Percentiles rank a stretch among this genome's conserved stretches.
Evolutionary conservation across 2,113 vertebrate species (phyloP).

Genomic region (Callaeas wilsoni): DNA sequence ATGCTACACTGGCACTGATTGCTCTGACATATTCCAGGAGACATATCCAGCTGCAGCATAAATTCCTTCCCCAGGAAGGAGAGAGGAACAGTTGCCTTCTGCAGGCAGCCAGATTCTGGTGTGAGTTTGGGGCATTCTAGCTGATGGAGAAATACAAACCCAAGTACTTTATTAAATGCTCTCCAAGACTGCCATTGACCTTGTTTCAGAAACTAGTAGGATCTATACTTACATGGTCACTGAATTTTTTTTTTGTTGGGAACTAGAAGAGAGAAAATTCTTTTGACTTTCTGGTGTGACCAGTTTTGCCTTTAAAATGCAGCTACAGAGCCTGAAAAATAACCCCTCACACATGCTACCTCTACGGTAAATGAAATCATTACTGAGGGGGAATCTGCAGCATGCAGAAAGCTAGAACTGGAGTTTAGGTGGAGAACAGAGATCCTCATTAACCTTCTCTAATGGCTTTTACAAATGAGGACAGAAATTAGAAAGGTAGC

Average conservation of each 20-base stretch:
- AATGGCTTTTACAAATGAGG: not conserved
- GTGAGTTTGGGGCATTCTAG: not conserved
- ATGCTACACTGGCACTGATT: not conserved
- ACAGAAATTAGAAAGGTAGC: not conserved
- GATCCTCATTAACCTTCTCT: not conserved
- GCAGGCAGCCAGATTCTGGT: not conserved
- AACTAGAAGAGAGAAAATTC: not conserved
- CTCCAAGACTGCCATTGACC: not conserved
- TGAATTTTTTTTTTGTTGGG: not conserved
- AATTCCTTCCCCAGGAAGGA: not conserved
- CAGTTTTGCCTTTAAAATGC: not conserved
- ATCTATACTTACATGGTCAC: not conserved
- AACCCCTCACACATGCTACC: accelerated
- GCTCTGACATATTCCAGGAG: not conserved
- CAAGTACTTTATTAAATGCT: not conserved
- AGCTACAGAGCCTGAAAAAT: not conserved
- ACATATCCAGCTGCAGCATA: not conserved
- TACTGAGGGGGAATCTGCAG: not conserved
- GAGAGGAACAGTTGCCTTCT: not conserved
- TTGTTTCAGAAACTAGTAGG: not conserved
- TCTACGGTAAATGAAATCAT: not conserved
- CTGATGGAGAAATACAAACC: not conserved
- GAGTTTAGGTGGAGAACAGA: not conserved
- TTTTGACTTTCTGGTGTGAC: not conserved
- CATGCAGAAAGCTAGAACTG: not conserved